A percentile compares a stretch with the other conserved stretches of the same genome.
These are phyloP conservation scores for Luehdorfia chinensis DNA, from an alignment of 1,140 invertebrate species.

Conservation along the genomic window DNA sequence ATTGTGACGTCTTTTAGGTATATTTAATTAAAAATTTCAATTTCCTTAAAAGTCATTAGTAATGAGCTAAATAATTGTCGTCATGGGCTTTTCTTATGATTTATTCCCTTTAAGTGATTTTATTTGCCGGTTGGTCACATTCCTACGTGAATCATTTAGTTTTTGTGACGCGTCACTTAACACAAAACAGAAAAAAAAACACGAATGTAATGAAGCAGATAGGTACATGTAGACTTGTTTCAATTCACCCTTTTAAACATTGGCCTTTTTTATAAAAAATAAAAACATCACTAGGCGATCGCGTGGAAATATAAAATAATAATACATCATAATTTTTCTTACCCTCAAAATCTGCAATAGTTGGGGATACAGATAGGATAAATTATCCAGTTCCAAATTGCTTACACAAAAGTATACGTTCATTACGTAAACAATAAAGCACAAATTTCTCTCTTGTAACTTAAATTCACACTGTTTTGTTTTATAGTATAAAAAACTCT, in stretches of 20 bases:
- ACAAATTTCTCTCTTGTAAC: conserved; percentile 52
- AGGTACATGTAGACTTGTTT: no score
- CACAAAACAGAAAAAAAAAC: neutral
- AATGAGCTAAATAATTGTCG: neutral
- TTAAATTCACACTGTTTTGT: conserved; percentile 60
- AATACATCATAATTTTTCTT: no score
- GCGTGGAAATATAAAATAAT: no score
- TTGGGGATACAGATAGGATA: conserved; percentile 12
- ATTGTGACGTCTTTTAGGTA: no score
- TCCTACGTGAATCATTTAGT: neutral
- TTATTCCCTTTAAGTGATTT: neutral
- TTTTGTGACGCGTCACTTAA: conserved; percentile 2
- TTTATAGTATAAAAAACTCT: conserved; percentile 42
- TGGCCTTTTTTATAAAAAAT: no score
- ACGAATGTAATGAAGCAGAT: neutral
- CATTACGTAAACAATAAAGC: conserved; percentile 47
- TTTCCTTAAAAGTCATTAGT: neutral
- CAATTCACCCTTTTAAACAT: no score
- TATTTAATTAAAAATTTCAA: no score
- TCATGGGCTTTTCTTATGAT: neutral
- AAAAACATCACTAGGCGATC: no score
- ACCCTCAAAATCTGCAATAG: conserved; percentile 33
- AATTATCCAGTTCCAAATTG: conserved; percentile 37
- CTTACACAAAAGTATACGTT: conserved; percentile 36
- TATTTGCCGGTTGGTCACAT: neutral